Conservation (phyloP, 2,113 vertebrate species). For the Polypterus bichir region DNA sequence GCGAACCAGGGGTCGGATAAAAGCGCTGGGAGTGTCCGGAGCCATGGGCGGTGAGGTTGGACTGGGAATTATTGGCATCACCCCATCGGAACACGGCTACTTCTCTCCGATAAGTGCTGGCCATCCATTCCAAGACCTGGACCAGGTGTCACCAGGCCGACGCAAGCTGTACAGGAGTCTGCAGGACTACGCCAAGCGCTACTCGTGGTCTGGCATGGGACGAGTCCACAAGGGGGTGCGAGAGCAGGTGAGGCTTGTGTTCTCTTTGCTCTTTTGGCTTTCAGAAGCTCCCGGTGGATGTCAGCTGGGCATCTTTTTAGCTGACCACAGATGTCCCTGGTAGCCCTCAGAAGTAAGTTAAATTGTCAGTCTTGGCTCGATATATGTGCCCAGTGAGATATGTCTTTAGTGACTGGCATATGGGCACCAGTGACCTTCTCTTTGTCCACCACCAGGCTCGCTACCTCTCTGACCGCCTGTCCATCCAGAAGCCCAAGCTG, state of each 20-base stretch:
- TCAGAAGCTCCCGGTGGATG: no score
- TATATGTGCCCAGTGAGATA: no score
- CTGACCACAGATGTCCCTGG: no score
- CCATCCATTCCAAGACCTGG: slow-evolving; percentile 40
- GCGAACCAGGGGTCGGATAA: slow-evolving; percentile 32
- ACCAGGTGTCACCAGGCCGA: slow-evolving; percentile 45
- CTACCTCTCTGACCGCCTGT: slow-evolving; percentile 15
- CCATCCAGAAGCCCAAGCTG: slow-evolving; percentile 69
- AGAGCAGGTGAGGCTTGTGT: slow-evolving; percentile 39
- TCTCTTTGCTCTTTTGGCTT: no score
- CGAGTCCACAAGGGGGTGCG: slow-evolving; percentile 62
- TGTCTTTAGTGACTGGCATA: no score
- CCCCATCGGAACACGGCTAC: slow-evolving; percentile 26
- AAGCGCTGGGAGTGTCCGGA: no score
- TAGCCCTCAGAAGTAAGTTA: no score
- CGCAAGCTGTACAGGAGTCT: slow-evolving; percentile 60
- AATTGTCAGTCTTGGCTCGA: no score
- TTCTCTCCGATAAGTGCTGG: slow-evolving; percentile 51
- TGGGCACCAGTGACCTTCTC: not conserved
- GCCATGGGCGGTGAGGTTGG: slow-evolving; percentile 43
- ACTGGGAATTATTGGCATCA: slow-evolving; percentile 34
- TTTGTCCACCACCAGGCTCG: slow-evolving; percentile 7
- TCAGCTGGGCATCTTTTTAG: no score
- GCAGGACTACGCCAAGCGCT: slow-evolving; percentile 70
- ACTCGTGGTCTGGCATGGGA: slow-evolving; percentile 79